phyloP scores from a whole-genome alignment of 2,888 invertebrate species.

The Clanis bilineata region DNA sequence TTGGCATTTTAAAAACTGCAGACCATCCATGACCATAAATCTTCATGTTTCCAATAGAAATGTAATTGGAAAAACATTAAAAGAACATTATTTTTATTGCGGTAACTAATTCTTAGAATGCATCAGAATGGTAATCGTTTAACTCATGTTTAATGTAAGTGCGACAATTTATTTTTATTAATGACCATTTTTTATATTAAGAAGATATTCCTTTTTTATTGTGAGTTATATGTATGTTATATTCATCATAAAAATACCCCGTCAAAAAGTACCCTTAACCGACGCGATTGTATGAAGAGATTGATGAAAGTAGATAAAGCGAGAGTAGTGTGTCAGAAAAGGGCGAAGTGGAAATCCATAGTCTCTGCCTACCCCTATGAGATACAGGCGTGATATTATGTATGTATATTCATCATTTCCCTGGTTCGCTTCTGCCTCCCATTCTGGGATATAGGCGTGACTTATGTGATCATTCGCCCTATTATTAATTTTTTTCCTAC shows the following conservation, averaged over 20 bases:
- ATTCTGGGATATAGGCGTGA: too few species aligned
- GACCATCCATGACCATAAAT: conserved; percentile 50
- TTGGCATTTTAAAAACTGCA: conserved; percentile 30
- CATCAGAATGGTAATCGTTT: neutral
- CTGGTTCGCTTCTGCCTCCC: too few species aligned
- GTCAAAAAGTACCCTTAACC: too few species aligned
- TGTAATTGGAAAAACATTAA: conserved; percentile 36
- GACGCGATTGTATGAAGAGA: too few species aligned
- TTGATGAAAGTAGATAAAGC: too few species aligned
- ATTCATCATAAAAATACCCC: neutral
- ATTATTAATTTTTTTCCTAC: too few species aligned
- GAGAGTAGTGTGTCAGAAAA: too few species aligned
- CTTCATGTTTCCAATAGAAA: conserved; percentile 46
- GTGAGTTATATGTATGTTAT: neutral
- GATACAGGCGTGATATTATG: too few species aligned
- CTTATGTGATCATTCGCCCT: too few species aligned
- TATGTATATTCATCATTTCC: too few species aligned
- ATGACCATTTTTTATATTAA: neutral
- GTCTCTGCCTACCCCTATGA: too few species aligned
- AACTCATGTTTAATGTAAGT: neutral
- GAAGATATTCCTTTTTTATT: neutral
- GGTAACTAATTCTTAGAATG: neutral
- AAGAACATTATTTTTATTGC: conserved; percentile 24
- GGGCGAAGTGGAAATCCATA: too few species aligned
- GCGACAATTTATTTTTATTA: neutral